phyloP scores from a whole-genome alignment of 2,797 vertebrate species.

The Phrynocephalus vlangalii region DNA sequence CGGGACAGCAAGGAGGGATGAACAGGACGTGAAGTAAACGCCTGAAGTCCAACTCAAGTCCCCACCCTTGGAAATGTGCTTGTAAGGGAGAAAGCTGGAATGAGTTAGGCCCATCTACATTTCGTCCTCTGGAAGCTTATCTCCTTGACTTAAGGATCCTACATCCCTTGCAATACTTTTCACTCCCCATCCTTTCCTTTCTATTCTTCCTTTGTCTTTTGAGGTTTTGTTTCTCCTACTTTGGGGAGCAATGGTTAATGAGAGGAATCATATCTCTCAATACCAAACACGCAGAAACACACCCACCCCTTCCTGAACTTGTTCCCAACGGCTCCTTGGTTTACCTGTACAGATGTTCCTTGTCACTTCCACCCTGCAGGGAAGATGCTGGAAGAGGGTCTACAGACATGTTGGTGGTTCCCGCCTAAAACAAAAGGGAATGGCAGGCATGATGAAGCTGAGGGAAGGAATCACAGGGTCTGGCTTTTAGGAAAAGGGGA shows the following conservation, averaged over 20 bases:
- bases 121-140: not conserved
- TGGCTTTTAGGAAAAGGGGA: not conserved
- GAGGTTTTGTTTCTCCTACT: too few relatives aligned
- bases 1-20: too few relatives aligned
- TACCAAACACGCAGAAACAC: not conserved
- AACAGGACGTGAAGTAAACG: too few relatives aligned
- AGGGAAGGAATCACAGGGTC: not conserved
- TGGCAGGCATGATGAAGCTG: not conserved
- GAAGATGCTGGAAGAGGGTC: slow-evolving; percentile 80
- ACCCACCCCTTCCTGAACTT: too few relatives aligned
- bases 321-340: slow-evolving; percentile 18
- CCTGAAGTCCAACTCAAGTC: too few relatives aligned
- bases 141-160: too few relatives aligned
- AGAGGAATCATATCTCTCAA: not conserved
- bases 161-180: not conserved
- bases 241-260: not conserved
- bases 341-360: slow-evolving; percentile 91
- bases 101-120: too few relatives aligned
- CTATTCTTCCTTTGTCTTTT: not conserved
- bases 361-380: slow-evolving; percentile 75
- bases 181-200: not conserved
- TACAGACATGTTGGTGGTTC: slow-evolving; percentile 76
- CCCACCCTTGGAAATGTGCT: too few relatives aligned
- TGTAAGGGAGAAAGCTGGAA: too few relatives aligned
- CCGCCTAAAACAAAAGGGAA: slow-evolving; percentile 66